phyloP scores from a whole-genome alignment of 2,113 vertebrate genomes.

The Cathartes aura region DNA sequence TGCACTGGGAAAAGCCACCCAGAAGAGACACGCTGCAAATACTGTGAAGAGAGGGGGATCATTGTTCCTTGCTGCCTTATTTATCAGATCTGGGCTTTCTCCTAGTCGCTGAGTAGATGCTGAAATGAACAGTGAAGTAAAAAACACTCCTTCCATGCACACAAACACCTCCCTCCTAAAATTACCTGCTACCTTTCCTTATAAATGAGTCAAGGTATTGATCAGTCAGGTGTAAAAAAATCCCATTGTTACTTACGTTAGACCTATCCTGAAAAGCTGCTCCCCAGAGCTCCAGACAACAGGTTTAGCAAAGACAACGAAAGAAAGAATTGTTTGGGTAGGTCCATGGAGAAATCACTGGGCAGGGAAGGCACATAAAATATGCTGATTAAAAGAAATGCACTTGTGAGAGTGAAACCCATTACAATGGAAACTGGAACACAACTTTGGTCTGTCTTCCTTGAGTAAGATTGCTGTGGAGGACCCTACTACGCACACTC shows the following conservation, averaged over 20 bases:
- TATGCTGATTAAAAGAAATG: not conserved
- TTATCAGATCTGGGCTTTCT: not conserved
- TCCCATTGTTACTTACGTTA: not conserved
- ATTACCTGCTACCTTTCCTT: not conserved
- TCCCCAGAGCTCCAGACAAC: not conserved
- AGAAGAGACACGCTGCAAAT: not conserved
- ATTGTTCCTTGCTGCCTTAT: not conserved
- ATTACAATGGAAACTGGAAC: not conserved
- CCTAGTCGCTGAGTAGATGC: not conserved
- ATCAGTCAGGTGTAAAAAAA: not conserved
- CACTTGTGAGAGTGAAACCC: not conserved
- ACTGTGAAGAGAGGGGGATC: not conserved
- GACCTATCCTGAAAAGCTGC: not conserved
- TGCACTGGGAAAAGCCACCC: not conserved
- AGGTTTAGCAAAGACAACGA: not conserved
- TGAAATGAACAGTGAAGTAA: not conserved
- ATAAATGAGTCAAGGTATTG: not conserved
- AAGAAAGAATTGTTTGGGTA: not conserved
- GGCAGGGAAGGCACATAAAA: not conserved
- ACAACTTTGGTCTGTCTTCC: no score
- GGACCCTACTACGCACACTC: not conserved
- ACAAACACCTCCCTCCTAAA: not conserved
- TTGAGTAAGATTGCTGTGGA: fast-evolving
- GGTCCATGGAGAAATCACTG: not conserved
- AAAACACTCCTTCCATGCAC: not conserved